phyloP scores from a whole-genome alignment of 2,797 vertebrate species.

The Ctenosaura bakeri region DNA sequence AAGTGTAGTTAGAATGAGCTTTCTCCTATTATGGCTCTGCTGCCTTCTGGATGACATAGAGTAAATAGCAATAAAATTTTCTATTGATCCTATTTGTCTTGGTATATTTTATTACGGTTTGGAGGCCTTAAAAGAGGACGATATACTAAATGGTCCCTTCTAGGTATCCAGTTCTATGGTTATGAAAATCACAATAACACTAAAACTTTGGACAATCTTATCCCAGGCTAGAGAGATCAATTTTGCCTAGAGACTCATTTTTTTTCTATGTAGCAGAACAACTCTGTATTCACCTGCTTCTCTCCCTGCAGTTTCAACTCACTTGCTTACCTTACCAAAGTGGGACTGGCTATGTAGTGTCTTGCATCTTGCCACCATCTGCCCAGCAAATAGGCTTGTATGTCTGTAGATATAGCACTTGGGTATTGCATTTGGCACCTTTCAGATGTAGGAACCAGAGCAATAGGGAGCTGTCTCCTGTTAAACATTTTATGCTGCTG shows the following conservation, averaged over 20 bases:
- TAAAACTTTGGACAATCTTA: neutral
- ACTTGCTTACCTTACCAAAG: neutral
- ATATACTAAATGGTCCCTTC: neutral
- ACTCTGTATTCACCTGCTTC: neutral
- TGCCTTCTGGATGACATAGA: neutral
- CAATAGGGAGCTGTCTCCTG: neutral
- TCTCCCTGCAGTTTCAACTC: neutral
- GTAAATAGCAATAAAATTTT: neutral
- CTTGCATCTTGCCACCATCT: neutral
- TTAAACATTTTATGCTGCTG: constrained; percentile 24
- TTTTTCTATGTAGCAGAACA: neutral
- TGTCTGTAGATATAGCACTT: neutral
- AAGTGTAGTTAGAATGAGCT: neutral
- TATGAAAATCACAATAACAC: neutral
- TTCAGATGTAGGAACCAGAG: neutral
- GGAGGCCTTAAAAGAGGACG: too few relatives aligned
- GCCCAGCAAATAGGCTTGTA: neutral
- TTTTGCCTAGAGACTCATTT: neutral
- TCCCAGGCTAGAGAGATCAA: neutral
- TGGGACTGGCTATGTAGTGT: too few relatives aligned
- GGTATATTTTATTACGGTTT: neutral
- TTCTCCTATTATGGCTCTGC: neutral
- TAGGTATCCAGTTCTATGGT: neutral
- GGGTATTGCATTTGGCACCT: neutral
- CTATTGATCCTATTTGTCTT: too few relatives aligned